Evolutionary conservation across 2,888 invertebrate species (phyloP).

Genomic region (Tachystola acroxantha): DNA sequence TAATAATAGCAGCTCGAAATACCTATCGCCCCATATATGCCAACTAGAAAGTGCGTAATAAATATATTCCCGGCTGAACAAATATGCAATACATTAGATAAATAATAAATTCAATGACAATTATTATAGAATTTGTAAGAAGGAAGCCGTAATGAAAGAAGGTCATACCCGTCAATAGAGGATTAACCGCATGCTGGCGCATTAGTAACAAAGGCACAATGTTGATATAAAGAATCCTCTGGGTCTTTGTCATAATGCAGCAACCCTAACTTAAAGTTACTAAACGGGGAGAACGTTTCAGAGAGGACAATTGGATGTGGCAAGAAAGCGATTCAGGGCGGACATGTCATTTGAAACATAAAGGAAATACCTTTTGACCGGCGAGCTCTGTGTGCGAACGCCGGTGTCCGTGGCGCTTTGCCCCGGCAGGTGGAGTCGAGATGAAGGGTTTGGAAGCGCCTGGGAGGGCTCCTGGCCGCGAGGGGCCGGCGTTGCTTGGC

Average conservation of each 20-base stretch:
- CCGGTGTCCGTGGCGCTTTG: conserved; percentile 58
- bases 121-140: not conserved
- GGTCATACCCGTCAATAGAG: conserved; percentile 45
- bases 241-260: conserved; percentile 46
- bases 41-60: too few relatives aligned
- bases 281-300: conserved; percentile 1
- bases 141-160: conserved; percentile 55
- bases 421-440: conserved; percentile 43
- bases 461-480: conserved; percentile 69
- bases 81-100: too few relatives aligned
- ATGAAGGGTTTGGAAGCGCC: conserved; percentile 55
- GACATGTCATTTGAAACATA: conserved; percentile 36
- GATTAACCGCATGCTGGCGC: conserved; percentile 34
- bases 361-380: conserved; percentile 60
- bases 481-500: conserved; percentile 73
- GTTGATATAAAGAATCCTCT: conserved; percentile 17
- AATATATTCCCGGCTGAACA: too few relatives aligned
- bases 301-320: conserved; percentile 35
- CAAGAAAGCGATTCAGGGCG: conserved; percentile 43
- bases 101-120: not conserved
- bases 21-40: too few relatives aligned
- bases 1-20: too few relatives aligned
- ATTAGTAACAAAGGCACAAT: conserved; percentile 23
- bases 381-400: conserved; percentile 63
- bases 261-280: conserved; percentile 22